These are phyloP conservation scores for Cathartes aura DNA, from an alignment of 2,113 vertebrate species.

Conservation along the genomic window DNA sequence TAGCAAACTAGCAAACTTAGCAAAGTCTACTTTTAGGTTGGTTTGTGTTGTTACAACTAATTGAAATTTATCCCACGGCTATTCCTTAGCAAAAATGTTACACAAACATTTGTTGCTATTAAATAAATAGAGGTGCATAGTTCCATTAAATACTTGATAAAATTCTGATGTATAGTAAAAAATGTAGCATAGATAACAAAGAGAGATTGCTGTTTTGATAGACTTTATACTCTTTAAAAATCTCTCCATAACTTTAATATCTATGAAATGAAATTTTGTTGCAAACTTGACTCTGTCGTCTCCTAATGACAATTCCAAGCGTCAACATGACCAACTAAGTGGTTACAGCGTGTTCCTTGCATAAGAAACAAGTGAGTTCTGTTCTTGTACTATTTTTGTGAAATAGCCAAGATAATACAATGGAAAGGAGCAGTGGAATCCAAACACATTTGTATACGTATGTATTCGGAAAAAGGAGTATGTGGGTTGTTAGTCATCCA, in stretches of 20 bases:
- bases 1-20: not conserved
- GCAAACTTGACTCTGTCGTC: not conserved
- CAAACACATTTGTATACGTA: not conserved
- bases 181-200: not conserved
- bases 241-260: not conserved
- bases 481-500: not conserved
- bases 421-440: not conserved
- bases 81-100: not conserved
- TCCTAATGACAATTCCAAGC: not conserved
- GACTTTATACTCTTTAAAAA: not conserved
- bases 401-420: not conserved
- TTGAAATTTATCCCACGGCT: not conserved
- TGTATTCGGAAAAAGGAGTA: not conserved
- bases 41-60: not conserved
- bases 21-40: not conserved
- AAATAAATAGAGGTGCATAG: not conserved
- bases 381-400: not conserved
- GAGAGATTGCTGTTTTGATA: not conserved
- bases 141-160: not conserved
- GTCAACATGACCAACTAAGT: fast-evolving
- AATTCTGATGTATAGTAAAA: not conserved
- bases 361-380: not conserved
- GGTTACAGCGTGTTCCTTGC: not conserved
- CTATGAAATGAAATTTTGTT: not conserved
- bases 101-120: not conserved